Percentiles rank a stretch among this genome's conserved stretches.
Conservation (phyloP, 2,888 invertebrate species). For the Cordilura impudica region DNA sequence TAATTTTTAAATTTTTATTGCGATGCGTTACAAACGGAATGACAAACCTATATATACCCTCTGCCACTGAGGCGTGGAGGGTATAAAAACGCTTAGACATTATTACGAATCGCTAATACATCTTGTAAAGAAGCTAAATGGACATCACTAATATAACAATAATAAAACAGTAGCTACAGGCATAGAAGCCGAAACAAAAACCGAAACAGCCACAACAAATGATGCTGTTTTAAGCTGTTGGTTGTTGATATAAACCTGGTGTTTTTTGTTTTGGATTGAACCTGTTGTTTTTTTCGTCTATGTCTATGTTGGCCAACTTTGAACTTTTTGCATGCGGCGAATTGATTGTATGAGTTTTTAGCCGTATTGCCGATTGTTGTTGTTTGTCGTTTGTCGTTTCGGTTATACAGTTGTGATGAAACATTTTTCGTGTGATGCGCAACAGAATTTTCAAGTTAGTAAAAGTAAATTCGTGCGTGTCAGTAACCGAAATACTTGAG, state of each 20-base stretch:
- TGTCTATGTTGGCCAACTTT: constrained; percentile 22
- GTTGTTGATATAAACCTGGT: neutral
- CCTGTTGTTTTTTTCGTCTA: constrained; percentile 18
- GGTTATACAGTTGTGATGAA: neutral
- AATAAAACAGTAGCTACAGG: too few relatives aligned
- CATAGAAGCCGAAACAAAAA: too few relatives aligned
- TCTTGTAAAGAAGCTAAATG: too few relatives aligned
- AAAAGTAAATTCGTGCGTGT: neutral
- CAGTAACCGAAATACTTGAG: neutral
- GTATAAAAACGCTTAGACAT: too few relatives aligned
- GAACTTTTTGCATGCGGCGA: constrained; percentile 30
- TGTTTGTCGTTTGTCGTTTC: constrained; percentile 8
- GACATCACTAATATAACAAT: too few relatives aligned
- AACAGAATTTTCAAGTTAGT: constrained; percentile 7
- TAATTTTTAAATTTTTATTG: too few relatives aligned
- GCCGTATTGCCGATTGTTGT: neutral
- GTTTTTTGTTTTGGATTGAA: constrained; percentile 1
- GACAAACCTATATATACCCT: too few relatives aligned
- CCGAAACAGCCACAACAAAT: too few relatives aligned
- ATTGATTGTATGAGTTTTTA: constrained; percentile 9
- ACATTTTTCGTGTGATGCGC: constrained; percentile 25
- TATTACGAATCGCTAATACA: too few relatives aligned
- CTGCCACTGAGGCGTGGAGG: too few relatives aligned
- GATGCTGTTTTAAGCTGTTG: constrained; percentile 6
- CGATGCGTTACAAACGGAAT: too few relatives aligned